Base-by-base conservation (phyloP, 1,140 invertebrate species). In the Rhagoletis zephyria region DNA sequence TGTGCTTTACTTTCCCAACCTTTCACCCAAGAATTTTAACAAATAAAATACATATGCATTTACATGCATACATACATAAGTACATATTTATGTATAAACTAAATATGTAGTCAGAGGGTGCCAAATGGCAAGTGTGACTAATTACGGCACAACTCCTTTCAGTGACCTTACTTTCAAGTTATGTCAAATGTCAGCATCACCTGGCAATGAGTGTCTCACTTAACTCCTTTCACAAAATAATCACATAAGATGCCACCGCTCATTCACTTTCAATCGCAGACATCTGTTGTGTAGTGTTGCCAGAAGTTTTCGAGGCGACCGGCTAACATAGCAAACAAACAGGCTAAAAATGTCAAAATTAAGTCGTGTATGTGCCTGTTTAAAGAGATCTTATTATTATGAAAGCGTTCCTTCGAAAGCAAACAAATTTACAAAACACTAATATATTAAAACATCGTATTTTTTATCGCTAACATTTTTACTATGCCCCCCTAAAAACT, bases 131-230 rank as follows among this genome's bases (percentile, higher is more conserved):
- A 30, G 30, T 30, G 30, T 30, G 7, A 67, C 64, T 67, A 40
- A 67, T 40, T 67, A 40, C 12, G 40, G 4, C 42, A 74, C n/a
- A 3, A 42, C 40, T 30, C 19, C 40, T 40, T 12, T 10, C 9
- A 67, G 30, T 30, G 4, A 42, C 40, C 67, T 74, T 74, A 74
- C 67, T 74, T 74, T 74, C 67, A 45, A 48, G 40, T 48, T 48
- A 16, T 48, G 14, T 74, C 67, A 74, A 74, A 16, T 40, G 40
- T 74, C 40, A 12, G 40, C 14, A 45, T 12, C 19, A 67, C 19
- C 64, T 67, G 30, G 14, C 67, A 74, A 3, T 45, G 67, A 74
- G 5, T 74, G 40, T 45, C 45, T n/a, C 10, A 9, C 67, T 48
- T 56, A 7, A 42, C 45, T 16, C 67, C 67, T 74, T 74, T 74